These are phyloP conservation scores for Furnarius figulus DNA, from an alignment of 2,113 vertebrate species.

Conservation along the genomic window DNA sequence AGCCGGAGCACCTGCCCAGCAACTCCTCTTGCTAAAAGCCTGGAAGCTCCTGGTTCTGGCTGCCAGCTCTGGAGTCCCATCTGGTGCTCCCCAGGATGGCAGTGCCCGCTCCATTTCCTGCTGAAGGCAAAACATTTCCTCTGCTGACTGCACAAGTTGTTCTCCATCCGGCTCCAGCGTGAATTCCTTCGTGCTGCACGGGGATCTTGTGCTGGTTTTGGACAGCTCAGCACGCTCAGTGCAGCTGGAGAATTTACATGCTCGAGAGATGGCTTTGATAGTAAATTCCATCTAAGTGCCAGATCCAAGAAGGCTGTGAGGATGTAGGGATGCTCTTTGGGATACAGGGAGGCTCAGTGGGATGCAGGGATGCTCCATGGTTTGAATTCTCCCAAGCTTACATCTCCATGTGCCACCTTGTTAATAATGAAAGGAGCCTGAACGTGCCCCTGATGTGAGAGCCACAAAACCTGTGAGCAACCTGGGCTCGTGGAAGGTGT, in stretches of 20 bases:
- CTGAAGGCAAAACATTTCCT: background rate
- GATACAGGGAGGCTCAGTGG: background rate
- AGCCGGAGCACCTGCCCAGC: background rate
- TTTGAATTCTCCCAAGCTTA: background rate
- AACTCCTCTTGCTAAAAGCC: background rate
- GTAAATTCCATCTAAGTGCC: background rate
- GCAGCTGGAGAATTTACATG: background rate
- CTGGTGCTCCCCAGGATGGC: slow-evolving; percentile 23
- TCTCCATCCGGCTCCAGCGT: background rate
- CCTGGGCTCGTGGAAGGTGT: background rate
- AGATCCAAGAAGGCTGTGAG: background rate
- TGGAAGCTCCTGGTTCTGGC: background rate
- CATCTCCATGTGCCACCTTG: background rate
- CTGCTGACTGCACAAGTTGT: background rate
- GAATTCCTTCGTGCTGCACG: background rate
- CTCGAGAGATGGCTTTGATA: background rate
- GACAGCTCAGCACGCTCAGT: background rate
- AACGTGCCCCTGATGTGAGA: background rate
- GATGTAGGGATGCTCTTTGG: too few relatives aligned
- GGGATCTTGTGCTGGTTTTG: background rate
- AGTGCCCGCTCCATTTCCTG: background rate
- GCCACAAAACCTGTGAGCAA: background rate
- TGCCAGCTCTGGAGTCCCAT: slow-evolving; percentile 26
- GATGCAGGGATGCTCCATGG: background rate
- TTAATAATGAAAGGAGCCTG: background rate